Evolutionary conservation across 2,888 invertebrate genomes (phyloP).

Genomic region (Tigriopus californicus): DNA sequence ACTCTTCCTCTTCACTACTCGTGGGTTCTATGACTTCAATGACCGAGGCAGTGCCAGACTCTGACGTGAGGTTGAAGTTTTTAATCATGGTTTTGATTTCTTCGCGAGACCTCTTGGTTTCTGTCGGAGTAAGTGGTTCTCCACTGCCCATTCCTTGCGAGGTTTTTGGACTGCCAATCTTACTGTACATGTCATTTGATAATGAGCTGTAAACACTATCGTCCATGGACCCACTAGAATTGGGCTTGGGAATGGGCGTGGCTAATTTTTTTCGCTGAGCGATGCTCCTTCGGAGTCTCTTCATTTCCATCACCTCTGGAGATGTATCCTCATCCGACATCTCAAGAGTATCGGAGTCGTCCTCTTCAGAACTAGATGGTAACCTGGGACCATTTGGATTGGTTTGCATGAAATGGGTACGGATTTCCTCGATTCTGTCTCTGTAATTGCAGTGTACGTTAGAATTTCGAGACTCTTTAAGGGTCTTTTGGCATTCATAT

Average conservation of each 20-base stretch:
- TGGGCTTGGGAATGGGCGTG: conserved; percentile 4
- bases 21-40: conserved; percentile 25
- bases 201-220: conserved; percentile 13
- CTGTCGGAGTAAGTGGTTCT: background rate
- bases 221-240: background rate
- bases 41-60: conserved; percentile 23
- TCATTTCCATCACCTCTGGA: background rate
- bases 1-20: conserved; percentile 23
- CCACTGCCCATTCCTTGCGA: background rate
- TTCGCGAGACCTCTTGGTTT: conserved; percentile 15
- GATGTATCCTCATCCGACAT: background rate
- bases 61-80: conserved; percentile 21
- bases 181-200: background rate
- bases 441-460: too few relatives aligned
- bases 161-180: background rate
- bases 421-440: conserved; percentile 11
- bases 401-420: background rate
- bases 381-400: background rate
- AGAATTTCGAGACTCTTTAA: too few relatives aligned
- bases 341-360: background rate
- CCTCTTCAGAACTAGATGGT: background rate
- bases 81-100: conserved; percentile 21
- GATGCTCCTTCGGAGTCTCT: background rate
- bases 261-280: conserved; percentile 9
- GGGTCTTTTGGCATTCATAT: too few relatives aligned